Conservation (phyloP, 2,113 vertebrate species). For the Pimephales promelas region DNA sequence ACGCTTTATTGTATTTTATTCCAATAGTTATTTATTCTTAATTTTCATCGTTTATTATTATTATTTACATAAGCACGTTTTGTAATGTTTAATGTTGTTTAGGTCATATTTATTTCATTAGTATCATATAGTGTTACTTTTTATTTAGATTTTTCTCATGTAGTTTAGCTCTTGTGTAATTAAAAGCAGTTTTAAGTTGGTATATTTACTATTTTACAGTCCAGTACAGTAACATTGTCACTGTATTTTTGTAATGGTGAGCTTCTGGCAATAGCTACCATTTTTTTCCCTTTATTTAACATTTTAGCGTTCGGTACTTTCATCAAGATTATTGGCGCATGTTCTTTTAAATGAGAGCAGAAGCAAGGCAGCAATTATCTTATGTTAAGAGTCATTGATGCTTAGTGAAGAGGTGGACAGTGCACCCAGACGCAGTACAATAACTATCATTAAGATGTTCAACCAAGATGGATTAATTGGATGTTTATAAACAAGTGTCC, state of each 20-base stretch:
- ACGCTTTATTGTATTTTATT: not conserved
- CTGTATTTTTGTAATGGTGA: not conserved
- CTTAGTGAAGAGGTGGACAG: slow-evolving; percentile 5
- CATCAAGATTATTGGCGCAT: not conserved
- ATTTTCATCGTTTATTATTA: not conserved
- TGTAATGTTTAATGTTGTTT: not conserved
- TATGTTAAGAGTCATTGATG: slow-evolving; percentile 25
- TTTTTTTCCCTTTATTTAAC: no score
- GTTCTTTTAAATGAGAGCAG: not conserved
- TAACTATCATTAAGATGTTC: slow-evolving; percentile 42
- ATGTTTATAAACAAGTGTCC: slow-evolving; percentile 34
- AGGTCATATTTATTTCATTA: not conserved
- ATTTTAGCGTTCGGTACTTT: not conserved
- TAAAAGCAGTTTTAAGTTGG: not conserved
- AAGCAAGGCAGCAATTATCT: not conserved
- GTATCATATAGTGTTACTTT: not conserved
- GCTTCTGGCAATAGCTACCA: not conserved
- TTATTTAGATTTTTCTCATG: not conserved
- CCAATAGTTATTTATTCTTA: not conserved
- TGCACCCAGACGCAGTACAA: not conserved
- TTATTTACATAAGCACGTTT: not conserved
- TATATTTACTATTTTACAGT: not conserved
- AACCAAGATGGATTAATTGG: slow-evolving; percentile 23
- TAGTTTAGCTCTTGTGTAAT: not conserved
- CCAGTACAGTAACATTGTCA: not conserved